Percentiles rank a stretch among this genome's conserved stretches.
phyloP scores from a whole-genome alignment of 2,888 invertebrate species.

The Rhopalosiphum nymphaeae region DNA sequence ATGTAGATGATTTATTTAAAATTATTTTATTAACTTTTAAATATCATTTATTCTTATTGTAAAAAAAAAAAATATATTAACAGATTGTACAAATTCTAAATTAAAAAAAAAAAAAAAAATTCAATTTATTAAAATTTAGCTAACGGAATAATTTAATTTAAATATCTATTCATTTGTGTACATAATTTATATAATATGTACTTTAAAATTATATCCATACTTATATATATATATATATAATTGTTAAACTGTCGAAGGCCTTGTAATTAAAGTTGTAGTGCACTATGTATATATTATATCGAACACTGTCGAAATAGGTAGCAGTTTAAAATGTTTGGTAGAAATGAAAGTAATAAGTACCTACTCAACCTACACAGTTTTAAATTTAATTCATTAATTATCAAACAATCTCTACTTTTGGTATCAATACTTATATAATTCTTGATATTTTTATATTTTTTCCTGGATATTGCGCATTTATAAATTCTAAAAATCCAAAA shows the following conservation, averaged over 20 bases:
- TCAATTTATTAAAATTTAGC: too few species aligned
- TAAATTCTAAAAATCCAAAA: slow-evolving; percentile 1
- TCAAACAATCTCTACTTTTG: not conserved
- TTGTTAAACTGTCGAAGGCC: not conserved
- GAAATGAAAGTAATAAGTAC: not conserved
- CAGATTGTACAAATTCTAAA: too few species aligned
- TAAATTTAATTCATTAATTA: not conserved
- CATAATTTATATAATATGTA: too few species aligned
- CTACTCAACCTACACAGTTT: not conserved
- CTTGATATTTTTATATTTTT: not conserved
- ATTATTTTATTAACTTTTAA: too few species aligned
- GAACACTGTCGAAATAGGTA: not conserved
- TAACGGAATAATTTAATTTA: too few species aligned
- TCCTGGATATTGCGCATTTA: not conserved
- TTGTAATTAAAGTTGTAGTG: not conserved
- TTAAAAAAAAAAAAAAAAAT: too few species aligned
- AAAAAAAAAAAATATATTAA: too few species aligned
- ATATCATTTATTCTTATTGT: too few species aligned
- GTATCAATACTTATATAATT: not conserved
- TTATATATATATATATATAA: too few species aligned
- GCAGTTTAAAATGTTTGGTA: not conserved
- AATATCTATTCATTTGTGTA: too few species aligned
- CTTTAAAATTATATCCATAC: not conserved
- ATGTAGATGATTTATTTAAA: too few species aligned
- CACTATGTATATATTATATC: not conserved